Conservation (phyloP, 2,797 vertebrate genomes). For the Gymnodraco acuticeps region DNA sequence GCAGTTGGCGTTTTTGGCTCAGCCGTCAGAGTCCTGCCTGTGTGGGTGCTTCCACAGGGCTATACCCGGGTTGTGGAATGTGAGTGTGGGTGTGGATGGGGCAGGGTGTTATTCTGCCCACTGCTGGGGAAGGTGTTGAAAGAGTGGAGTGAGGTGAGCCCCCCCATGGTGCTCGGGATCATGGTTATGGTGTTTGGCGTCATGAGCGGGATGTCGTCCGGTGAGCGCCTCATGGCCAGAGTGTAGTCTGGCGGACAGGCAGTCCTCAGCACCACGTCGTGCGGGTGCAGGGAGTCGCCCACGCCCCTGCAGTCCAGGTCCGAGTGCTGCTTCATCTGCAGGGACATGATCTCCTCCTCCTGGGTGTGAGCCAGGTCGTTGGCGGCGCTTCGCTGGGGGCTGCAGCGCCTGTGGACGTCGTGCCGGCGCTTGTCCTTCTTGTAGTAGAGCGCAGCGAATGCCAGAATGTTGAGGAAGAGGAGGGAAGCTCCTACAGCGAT, state of each 20-base stretch:
- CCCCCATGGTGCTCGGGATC: constrained; percentile 98
- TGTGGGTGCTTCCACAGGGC: constrained; percentile 76
- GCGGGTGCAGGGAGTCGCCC: constrained; percentile 93
- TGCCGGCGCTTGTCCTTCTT: constrained; percentile 99
- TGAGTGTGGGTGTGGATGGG: constrained; percentile 94
- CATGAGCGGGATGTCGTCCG: constrained; percentile 99
- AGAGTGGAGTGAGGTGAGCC: constrained; percentile 95
- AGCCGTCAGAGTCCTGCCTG: constrained; percentile 62
- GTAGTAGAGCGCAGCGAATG: constrained; percentile 98
- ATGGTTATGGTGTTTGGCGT: constrained; percentile 99
- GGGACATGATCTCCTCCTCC: constrained; percentile 99
- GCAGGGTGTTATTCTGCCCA: constrained; percentile 98
- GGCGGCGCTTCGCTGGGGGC: constrained; percentile 93
- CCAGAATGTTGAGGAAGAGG: constrained; percentile 98
- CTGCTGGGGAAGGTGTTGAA: constrained; percentile 96
- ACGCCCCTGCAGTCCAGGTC: constrained; percentile 91
- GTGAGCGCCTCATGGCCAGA: constrained; percentile 98
- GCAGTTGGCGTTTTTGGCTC: constrained; percentile 41
- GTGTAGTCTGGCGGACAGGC: constrained; percentile 99
- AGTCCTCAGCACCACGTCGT: constrained; percentile 98
- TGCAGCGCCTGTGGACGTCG: constrained; percentile 95
- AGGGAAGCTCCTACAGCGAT: constrained; percentile 98
- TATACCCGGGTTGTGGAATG: constrained; percentile 99
- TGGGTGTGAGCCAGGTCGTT: constrained; percentile 97
- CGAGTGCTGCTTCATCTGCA: constrained; percentile 99